Conservation (phyloP, 53 echinoderm and acorn worm genomes). For the Pentamera pediparva region DNA sequence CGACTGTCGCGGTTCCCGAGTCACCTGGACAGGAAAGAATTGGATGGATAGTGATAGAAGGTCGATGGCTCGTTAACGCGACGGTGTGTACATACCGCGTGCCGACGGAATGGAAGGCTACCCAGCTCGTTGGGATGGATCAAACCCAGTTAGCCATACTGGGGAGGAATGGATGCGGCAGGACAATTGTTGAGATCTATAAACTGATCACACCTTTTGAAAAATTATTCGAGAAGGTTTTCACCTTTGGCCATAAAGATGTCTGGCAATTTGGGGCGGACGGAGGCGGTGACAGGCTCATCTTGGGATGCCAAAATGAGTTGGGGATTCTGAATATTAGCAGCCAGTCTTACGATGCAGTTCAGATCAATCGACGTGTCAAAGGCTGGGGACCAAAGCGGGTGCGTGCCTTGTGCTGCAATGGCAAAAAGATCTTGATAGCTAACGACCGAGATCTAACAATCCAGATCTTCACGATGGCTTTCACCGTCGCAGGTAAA, state of each 20-base stretch:
- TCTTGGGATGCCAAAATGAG: not conserved
- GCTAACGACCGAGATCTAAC: constrained; percentile 4
- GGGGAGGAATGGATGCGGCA: not conserved
- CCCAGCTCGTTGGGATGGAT: not conserved
- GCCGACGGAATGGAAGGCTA: not conserved
- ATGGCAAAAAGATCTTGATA: not conserved
- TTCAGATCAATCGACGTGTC: not conserved
- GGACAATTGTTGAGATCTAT: constrained; percentile 6
- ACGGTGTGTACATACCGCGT: not conserved
- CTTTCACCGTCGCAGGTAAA: not conserved
- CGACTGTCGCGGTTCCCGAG: no score
- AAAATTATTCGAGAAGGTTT: not conserved
- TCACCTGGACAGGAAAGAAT: no score
- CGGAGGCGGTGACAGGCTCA: not conserved
- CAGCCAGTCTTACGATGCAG: not conserved
- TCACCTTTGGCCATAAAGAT: not conserved
- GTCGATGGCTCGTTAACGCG: not conserved
- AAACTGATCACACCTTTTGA: not conserved
- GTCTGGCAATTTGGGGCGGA: constrained; percentile 21
- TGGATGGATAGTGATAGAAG: not conserved
- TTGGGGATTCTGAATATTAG: not conserved
- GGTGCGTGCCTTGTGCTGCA: not conserved
- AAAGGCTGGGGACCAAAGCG: not conserved
- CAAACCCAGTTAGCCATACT: not conserved
- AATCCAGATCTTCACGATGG: not conserved